Conservation (phyloP, 1,140 invertebrate species). For the Neoseiulus cucumeris region DNA sequence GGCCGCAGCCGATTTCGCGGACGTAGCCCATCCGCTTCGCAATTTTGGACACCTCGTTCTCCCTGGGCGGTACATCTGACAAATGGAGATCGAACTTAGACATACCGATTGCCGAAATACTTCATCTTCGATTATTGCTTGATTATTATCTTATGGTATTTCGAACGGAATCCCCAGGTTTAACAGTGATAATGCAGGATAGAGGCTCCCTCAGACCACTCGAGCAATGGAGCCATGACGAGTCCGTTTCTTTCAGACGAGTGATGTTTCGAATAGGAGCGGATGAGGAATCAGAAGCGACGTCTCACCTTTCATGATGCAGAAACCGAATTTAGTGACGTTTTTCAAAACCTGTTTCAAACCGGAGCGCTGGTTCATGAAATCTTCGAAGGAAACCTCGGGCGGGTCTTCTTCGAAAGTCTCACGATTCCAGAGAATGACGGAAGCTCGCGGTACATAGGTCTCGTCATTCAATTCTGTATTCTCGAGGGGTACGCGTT, state of each 20-base stretch:
- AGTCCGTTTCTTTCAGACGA: too few relatives aligned
- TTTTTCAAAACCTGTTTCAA: not conserved
- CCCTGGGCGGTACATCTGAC: not conserved
- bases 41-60: not conserved
- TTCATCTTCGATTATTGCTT: too few relatives aligned
- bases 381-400: not conserved
- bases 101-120: too few relatives aligned
- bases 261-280: too few relatives aligned
- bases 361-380: not conserved
- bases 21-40: not conserved
- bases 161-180: too few relatives aligned
- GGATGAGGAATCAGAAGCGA: too few relatives aligned
- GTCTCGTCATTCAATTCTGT: not conserved
- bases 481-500: not conserved
- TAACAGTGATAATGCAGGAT: too few relatives aligned
- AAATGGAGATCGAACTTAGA: not conserved
- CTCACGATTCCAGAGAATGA: not conserved
- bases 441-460: not conserved
- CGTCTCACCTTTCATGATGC: conserved; percentile 4
- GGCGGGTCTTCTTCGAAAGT: not conserved
- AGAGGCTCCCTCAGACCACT: too few relatives aligned
- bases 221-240: too few relatives aligned
- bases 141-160: too few relatives aligned
- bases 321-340: not conserved
- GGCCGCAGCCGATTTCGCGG: not conserved